Evolutionary conservation across 2,113 vertebrate genomes (phyloP).

Genomic region (Stercorarius parasiticus): DNA sequence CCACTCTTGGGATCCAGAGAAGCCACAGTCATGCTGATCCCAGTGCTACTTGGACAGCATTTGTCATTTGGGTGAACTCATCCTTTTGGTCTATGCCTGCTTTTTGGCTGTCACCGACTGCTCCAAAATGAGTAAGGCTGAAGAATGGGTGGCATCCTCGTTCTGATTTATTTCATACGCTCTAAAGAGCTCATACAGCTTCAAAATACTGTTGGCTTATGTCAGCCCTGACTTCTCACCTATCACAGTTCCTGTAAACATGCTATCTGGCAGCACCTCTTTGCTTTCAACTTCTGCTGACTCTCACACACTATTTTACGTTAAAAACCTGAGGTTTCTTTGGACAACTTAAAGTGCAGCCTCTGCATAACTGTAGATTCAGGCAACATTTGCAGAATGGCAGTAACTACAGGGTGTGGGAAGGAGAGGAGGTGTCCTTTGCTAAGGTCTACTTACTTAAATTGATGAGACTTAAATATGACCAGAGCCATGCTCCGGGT

Average conservation of each 20-base stretch:
- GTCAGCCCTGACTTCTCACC: background rate
- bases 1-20: background rate
- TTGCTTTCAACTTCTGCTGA: background rate
- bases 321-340: background rate
- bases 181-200: background rate
- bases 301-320: background rate
- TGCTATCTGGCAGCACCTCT: background rate
- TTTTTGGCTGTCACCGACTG: background rate
- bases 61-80: background rate
- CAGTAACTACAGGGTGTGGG: background rate
- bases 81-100: background rate
- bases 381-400: background rate
- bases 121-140: background rate
- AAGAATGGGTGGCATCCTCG: background rate
- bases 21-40: background rate
- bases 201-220: background rate
- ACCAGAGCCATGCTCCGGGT: background rate
- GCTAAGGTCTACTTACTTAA: background rate
- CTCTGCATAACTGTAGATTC: background rate
- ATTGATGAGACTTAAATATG: background rate
- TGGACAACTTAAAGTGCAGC: background rate
- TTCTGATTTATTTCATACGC: background rate
- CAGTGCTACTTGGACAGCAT: background rate
- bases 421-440: background rate
- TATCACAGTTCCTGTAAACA: background rate